Evolutionary conservation across 2,888 invertebrate genomes (phyloP), one percentile per base, ranked within the genome.

Genomic region (Tetanocera ferruginea): DNA sequence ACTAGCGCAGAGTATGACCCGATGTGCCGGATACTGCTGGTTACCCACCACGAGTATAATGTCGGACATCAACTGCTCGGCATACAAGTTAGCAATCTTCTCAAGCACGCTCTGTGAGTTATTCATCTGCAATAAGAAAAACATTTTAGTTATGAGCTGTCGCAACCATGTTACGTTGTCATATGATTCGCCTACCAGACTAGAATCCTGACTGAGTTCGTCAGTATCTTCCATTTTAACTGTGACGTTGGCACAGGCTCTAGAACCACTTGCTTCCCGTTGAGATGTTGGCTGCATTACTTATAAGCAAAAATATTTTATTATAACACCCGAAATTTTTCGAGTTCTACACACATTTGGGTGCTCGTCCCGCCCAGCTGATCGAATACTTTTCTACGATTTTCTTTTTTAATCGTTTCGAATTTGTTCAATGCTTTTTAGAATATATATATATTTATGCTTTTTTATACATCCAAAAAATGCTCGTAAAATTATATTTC

Each of bases 1-100:
- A 83, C 96, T 96, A 76, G 97, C 96, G 90, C 97, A 97, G 5
- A 98, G 91, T 84, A 98, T 97, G 8, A 98, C 93, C 80, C 97
- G 92, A 90, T 98, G 98, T 2, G 97, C 96, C 0, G 96, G 95
- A 90, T 95, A 97, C 78, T 94, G 93, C 66, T 93, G 92, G 3
- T 94, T 94, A 4, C 95, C 96, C 34, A 98, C 97, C 80, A 95
- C 93, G 62, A 98, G 90, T 55, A 93, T 93, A 76, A 98, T 93
- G 89, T 98, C 98, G 84, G 96, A 96, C 95, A 98, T 95, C 84
- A 96, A 90, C 84, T 95, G 94, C 82, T 96, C 96, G 0, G 94
- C 94, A 89, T 96, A 97, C 1, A 97, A 89, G 23, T 93, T 94
- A 5, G 95, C 95, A 84, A 97, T 95, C 87, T 96, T 96, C 79